Evolutionary conservation across 2,888 invertebrate genomes (phyloP).

Genomic region (Ditylenchus weischeri): DNA sequence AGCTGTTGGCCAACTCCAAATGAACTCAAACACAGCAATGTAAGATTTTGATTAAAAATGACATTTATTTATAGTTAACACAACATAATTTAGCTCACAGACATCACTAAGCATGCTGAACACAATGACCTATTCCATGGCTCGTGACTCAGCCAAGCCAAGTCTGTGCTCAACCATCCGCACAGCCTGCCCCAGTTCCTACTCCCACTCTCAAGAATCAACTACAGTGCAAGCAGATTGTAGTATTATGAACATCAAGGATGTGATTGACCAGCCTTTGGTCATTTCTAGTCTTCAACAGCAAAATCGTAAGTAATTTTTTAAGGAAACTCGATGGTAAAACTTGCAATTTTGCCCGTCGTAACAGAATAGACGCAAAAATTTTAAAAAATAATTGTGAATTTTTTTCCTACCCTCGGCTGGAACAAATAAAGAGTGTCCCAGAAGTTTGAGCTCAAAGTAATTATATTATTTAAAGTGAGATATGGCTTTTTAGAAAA

Average conservation of each 20-base stretch:
- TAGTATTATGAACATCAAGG: constrained; percentile 44
- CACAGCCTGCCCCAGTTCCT: constrained; percentile 32
- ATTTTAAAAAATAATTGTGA: no score
- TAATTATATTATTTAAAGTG: no score
- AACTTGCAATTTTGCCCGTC: no score
- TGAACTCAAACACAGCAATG: constrained; percentile 2
- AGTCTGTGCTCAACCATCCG: constrained; percentile 22
- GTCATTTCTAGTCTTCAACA: constrained; percentile 35
- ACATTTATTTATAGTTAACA: neutral
- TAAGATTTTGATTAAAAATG: constrained; percentile 11
- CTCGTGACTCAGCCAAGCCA: constrained; percentile 11
- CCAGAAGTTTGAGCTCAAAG: no score
- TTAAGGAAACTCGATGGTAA: no score
- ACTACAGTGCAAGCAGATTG: constrained; percentile 50
- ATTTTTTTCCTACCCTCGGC: no score
- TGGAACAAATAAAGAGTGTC: no score
- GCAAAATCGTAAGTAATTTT: constrained; percentile 25
- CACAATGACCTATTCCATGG: neutral
- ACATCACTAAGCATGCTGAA: neutral
- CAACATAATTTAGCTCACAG: neutral
- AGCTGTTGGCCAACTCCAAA: constrained; percentile 18
- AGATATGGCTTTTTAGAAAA: no score
- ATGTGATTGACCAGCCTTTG: constrained; percentile 38
- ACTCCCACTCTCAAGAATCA: constrained; percentile 25
- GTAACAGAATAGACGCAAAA: no score